Evolutionary conservation across 2,113 vertebrate species (phyloP).

Genomic region (Ardeotis arabs): DNA sequence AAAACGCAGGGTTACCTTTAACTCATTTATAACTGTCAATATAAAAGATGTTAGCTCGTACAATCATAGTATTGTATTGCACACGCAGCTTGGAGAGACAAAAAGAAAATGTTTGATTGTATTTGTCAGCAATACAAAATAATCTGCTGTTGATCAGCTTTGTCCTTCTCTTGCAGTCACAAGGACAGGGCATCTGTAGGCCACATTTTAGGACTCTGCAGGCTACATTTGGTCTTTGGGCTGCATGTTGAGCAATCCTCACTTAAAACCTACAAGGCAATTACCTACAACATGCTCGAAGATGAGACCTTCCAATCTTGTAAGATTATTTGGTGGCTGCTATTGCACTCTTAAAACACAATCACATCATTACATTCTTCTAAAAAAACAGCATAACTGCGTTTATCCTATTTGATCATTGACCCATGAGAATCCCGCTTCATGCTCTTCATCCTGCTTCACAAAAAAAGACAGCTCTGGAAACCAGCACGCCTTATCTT

Average conservation of each 20-base stretch:
- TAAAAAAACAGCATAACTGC: constrained; percentile 39
- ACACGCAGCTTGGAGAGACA: neutral
- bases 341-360: constrained; percentile 53
- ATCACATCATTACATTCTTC: constrained; percentile 54
- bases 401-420: constrained; percentile 67
- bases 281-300: constrained; percentile 61
- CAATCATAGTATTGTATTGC: neutral
- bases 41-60: neutral
- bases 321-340: constrained; percentile 65
- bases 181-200: constrained; percentile 68
- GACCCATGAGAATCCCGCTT: constrained; percentile 55
- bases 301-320: constrained; percentile 69
- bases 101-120: constrained; percentile 27
- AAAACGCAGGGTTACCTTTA: neutral
- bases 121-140: constrained; percentile 28
- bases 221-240: constrained; percentile 65
- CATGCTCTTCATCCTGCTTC: constrained; percentile 27
- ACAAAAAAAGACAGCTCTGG: constrained; percentile 19
- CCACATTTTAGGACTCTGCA: constrained; percentile 66
- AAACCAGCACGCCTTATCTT: constrained; percentile 34
- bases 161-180: constrained; percentile 63
- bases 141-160: constrained; percentile 48
- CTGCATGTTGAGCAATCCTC: constrained; percentile 70
- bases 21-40: neutral
- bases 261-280: constrained; percentile 70